Conservation (phyloP, 2,797 vertebrate species). For the Esox lucius region DNA sequence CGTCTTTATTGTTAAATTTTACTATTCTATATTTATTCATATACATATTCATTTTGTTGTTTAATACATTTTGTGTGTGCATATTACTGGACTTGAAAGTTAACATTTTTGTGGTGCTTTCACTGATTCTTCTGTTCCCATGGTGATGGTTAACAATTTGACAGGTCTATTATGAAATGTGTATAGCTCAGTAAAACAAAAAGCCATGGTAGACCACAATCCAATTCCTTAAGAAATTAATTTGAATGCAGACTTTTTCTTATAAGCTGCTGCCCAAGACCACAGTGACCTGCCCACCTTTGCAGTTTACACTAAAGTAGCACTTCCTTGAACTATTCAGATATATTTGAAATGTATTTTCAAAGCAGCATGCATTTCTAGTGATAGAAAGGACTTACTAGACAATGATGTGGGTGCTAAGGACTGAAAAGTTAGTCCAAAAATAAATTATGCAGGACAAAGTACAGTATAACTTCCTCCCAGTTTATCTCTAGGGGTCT, state of each 20-base stretch:
- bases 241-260: background rate
- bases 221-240: no score
- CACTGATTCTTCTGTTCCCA: no score
- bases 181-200: no score
- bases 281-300: background rate
- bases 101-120: no score
- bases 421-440: background rate
- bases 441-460: conserved; percentile 18
- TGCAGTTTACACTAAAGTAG: background rate
- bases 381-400: conserved; percentile 2
- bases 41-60: no score
- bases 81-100: no score
- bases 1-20: no score
- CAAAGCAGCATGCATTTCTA: background rate
- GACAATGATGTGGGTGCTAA: background rate
- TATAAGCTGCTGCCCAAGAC: background rate
- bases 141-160: no score
- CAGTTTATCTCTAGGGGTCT: conserved; percentile 19
- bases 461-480: conserved; percentile 22
- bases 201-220: no score
- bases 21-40: no score
- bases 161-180: no score
- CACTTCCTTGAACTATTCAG: background rate
- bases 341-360: background rate
- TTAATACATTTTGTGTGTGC: no score